Evolutionary conservation across 2,888 invertebrate genomes (phyloP), one percentile per base, ranked within the genome.

Genomic region (Nomada fabriciana): DNA sequence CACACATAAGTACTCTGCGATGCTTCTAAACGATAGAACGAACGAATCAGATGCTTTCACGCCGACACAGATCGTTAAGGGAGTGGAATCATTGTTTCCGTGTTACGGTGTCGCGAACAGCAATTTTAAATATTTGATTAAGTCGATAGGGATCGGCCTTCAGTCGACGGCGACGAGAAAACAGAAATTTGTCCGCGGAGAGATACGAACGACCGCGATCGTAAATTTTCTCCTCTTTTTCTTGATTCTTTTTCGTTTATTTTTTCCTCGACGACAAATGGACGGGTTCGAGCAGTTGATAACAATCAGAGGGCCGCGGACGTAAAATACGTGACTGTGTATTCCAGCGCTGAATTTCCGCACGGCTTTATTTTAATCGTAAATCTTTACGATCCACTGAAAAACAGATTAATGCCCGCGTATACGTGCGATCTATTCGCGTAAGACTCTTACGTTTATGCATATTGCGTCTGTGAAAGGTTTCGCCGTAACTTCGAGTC

Each of bases 301-400:
- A 77, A 59, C 52, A 43, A 79, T 79, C 78, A 13, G 52, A 15
- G 25, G 55, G 36, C 47, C 9, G 57, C 11, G 43, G 50, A 52
- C 20, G 69, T 57, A 50, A 59, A 77, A 64, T 52, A 70, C 13
- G 20, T 20, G 23, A 9, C 52, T 77, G 43, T 29, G 29, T 13
- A 15, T 20, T 20, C n/a, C 18, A 25, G 11, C 15, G 18, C 11
- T 11, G 42, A 3, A 52, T 20, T 29, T 2, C 74, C 15, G 20
- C 2, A 10, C 25, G 25, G 55, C 36, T 63, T 68, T 67, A 68
- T 68, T 76, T 78, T 76, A 78, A 68, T 53, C 78, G 78, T 76
- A 68, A 76, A 78, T 78, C 50, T 76, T 57, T 63, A 76, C 55
- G 76, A 68, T 57, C 61, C 55, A 68, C 61, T 68, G 23, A 63